Evolutionary conservation across 2,797 vertebrate species (phyloP).

Genomic region (Tamandua tetradactyla): DNA sequence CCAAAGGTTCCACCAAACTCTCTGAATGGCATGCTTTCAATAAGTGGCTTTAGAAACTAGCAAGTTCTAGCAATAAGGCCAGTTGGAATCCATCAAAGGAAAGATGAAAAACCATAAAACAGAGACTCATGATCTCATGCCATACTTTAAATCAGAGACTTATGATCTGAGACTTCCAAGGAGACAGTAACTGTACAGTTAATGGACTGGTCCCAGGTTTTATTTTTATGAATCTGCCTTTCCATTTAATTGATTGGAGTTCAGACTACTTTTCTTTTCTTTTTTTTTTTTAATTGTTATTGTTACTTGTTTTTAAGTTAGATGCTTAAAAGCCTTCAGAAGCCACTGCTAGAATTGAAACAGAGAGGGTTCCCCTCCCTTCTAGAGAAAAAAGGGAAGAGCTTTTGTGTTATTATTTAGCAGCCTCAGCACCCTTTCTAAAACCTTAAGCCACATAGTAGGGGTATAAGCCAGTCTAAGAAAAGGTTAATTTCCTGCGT

Average conservation of each 20-base stretch:
- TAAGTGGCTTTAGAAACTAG: too few relatives aligned
- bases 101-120: too few relatives aligned
- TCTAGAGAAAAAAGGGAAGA: not conserved
- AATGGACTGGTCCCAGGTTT: conserved; percentile 65
- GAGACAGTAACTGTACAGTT: conserved; percentile 44
- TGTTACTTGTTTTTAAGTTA: conserved; percentile 34
- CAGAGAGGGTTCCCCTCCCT: not conserved
- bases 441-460: not conserved
- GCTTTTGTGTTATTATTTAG: not conserved
- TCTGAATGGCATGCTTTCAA: too few relatives aligned
- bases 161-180: too few relatives aligned
- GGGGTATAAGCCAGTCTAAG: not conserved
- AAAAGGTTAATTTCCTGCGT: conserved; percentile 38
- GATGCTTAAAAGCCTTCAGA: conserved; percentile 49
- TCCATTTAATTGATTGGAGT: not conserved
- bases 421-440: not conserved
- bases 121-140: too few relatives aligned
- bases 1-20: too few relatives aligned
- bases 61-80: too few relatives aligned
- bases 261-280: conserved; percentile 5
- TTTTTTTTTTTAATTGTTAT: conserved; percentile 17
- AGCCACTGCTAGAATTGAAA: not conserved
- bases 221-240: conserved; percentile 43
- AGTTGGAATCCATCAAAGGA: too few relatives aligned
- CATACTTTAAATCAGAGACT: too few relatives aligned